Evolutionary conservation across 2,888 invertebrate genomes (phyloP).

Genomic region (Tortricodes alternella): DNA sequence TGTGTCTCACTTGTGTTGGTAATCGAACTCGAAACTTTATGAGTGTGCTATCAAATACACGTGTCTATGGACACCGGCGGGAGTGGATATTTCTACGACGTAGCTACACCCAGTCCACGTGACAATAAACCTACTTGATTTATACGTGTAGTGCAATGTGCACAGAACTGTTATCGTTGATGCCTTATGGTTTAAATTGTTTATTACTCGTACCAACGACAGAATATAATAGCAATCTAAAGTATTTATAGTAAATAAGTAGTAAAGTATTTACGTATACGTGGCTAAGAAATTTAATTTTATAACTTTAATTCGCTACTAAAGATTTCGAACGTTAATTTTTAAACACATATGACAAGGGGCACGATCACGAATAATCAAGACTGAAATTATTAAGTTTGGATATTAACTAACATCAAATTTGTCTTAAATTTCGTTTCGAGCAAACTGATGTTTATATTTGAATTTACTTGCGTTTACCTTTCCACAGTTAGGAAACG

Average conservation of each 20-base stretch:
- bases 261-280: no score
- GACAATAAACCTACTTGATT: constrained; percentile 6
- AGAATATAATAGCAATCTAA: background rate
- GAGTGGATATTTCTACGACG: constrained; percentile 2
- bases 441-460: constrained; percentile 1
- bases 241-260: no score
- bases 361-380: background rate
- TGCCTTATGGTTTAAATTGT: background rate
- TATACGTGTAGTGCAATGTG: background rate
- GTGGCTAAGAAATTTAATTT: no score
- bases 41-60: constrained; percentile 43
- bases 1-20: constrained; percentile 57
- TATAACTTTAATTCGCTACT: no score
- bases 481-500: background rate
- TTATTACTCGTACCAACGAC: background rate
- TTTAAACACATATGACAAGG: background rate
- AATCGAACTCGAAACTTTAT: constrained; percentile 64
- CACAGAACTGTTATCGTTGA: background rate
- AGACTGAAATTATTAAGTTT: background rate
- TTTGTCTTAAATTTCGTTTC: background rate
- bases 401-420: constrained; percentile 3
- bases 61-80: constrained; percentile 25
- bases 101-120: background rate
- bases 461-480: constrained; percentile 8
- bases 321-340: no score